Evolutionary conservation across 2,888 invertebrate species (phyloP), one percentile per base, ranked within the genome.

Genomic region (Phlogophora meticulosa): DNA sequence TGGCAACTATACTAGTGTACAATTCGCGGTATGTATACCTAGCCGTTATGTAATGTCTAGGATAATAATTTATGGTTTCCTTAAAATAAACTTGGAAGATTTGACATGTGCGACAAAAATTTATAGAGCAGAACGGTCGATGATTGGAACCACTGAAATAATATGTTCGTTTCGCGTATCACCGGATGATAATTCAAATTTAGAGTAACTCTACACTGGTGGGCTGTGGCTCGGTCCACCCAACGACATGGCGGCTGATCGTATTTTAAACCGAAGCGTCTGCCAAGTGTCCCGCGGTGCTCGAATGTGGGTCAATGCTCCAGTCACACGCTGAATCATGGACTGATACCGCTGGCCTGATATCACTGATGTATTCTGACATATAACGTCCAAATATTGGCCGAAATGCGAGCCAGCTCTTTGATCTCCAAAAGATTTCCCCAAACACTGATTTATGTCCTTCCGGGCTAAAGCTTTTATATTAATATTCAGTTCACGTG

Each of bases 291-390:
- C 88, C 88, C 92, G 84, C 82, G 78, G 77, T 75, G 74, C 62
- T 52, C 82, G 81, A 91, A 94, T 91, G 82, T 95, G 83, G 94
- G 94, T 94, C 94, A 94, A 94, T 94, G 94, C 92, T 94, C 94
- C 93, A 93, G 92, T 85, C 73, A 56, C 38, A 75, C 67, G 40
- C 78, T 85, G 86, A 89, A 85, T 88, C 87, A 85, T 78, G 75
- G 60, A 66, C 73, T 66, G 81, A 84, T 84, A 82, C 63, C 74
- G 57, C 40, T 60, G 53, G 24, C 66, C 57, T 57, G 77, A 72
- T 76, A 74, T 64, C 57, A 64, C 73, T 66, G 59, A 58, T 49
- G 34, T 65, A 66, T 71, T 63, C 64, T 58, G 74, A 68, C 69
- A 58, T 72, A 36, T 43, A 78, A 66, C 62, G 64, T 69, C 72